Evolutionary conservation across 1,140 invertebrate species (phyloP), one percentile per base, ranked within the genome.

Genomic region (Heliconius hewitsoni): DNA sequence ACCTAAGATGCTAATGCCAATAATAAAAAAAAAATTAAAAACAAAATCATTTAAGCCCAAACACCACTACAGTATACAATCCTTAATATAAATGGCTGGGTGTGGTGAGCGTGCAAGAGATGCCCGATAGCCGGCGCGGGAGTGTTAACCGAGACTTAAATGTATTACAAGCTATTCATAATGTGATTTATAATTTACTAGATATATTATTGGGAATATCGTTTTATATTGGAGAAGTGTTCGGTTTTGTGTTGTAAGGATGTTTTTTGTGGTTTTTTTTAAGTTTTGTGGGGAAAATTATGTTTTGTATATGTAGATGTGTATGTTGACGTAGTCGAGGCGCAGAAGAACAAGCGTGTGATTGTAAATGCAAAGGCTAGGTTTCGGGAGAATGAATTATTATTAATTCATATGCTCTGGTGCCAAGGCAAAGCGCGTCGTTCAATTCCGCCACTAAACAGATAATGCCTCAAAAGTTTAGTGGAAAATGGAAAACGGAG

Each of bases 41-140:
- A 84, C 84, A 86, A 83, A 85, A 84, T 85, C 81, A 83, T 85
- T 87, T 86, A 87, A 76, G 71, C 55, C 71, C 39, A 77, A 84
- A 82, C 74, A 82, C 80, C 81, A 78, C 77, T 74, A 78, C 75
- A 78, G 80, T 77, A 78, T 71, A 78, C 81, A 80, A 79, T 81
- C 74, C 79, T 55, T 80, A 80, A 81, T 85, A 90, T 86, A 87
- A 89, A 90, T 91, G 86, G 82, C 78, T 80, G 84, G 87, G 88
- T 88, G 88, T 78, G 9, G 19, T 42, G 60, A 78, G 82, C 80
- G 86, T 81, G 77, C 71, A 77, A 74, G 81, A 76, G 88, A 88
- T 86, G 79, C 34, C 66, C 82, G 87, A 90, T 90, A 89, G 71
- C 75, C 72, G 80, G 73, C 76, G 80, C 82, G 73, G 60, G 77